phyloP scores from a whole-genome alignment of 1,140 invertebrate species.

The Leptoteleia sp. region DNA sequence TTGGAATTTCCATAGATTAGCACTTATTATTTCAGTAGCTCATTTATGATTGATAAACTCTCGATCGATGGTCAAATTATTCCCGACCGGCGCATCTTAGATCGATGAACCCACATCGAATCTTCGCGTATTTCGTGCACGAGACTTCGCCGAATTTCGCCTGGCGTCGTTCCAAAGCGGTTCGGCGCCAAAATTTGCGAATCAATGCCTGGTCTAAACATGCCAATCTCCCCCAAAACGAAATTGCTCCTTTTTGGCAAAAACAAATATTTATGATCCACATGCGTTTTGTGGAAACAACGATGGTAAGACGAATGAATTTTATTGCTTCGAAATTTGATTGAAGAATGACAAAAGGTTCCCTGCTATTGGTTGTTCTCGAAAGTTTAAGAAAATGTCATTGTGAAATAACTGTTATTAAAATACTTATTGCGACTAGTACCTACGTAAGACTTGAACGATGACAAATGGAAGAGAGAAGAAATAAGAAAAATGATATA shows the following conservation, averaged over 20 bases:
- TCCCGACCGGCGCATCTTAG: too few relatives aligned
- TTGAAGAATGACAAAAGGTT: conserved; percentile 41
- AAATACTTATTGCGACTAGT: too few relatives aligned
- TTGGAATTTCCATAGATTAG: too few relatives aligned
- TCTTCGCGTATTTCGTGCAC: conserved; percentile 18
- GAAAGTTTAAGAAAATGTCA: conserved; percentile 21
- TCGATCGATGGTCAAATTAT: too few relatives aligned
- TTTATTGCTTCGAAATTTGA: conserved; percentile 37
- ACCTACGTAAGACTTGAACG: too few relatives aligned
- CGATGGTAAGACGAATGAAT: not conserved
- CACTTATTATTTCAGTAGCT: too few relatives aligned
- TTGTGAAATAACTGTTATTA: conserved; percentile 28
- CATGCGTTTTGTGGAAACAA: conserved; percentile 20
- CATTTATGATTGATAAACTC: too few relatives aligned
- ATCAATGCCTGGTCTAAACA: conserved; percentile 49
- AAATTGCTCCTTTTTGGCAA: conserved; percentile 52
- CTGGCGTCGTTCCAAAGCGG: conserved; percentile 30
- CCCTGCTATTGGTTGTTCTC: conserved; percentile 17
- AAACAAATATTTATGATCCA: conserved; percentile 48
- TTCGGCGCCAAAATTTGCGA: conserved; percentile 37
- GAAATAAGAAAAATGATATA: too few relatives aligned
- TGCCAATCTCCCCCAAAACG: conserved; percentile 38
- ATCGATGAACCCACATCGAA: too few relatives aligned
- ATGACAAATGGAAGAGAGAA: too few relatives aligned
- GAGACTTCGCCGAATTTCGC: conserved; percentile 6